Conservation (phyloP, 2,113 vertebrate species). For the Callopanchax toddi region DNA sequence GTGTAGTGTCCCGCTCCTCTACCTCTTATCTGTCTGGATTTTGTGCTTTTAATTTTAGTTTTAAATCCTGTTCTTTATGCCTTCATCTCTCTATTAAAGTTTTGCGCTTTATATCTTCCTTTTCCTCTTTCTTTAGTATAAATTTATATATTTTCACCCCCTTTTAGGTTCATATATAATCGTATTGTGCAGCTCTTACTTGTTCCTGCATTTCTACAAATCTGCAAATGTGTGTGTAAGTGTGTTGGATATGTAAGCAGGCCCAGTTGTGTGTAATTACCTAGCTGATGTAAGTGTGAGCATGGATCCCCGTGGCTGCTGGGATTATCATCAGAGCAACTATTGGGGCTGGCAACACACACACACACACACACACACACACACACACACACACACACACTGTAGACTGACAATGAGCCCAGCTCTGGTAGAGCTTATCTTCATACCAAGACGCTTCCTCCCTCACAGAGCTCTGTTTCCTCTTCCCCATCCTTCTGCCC, state of each 20-base stretch:
- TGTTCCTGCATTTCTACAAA: conserved; percentile 43
- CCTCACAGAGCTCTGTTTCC: conserved; percentile 74
- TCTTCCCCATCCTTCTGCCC: conserved; percentile 73
- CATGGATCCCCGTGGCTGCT: conserved; percentile 68
- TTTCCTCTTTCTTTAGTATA: conserved; percentile 26
- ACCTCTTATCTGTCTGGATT: conserved; percentile 36
- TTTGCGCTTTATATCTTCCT: conserved; percentile 36
- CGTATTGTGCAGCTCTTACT: conserved; percentile 36
- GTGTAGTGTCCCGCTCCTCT: conserved; percentile 27
- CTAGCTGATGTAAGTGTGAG: conserved; percentile 67
- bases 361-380: conserved; percentile 38
- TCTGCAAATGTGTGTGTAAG: conserved; percentile 2
- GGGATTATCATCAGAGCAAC: conserved; percentile 78
- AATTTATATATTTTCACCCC: conserved; percentile 41
- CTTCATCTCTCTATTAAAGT: conserved; percentile 25
- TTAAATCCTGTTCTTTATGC: conserved; percentile 29
- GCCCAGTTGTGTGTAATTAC: conserved; percentile 72
- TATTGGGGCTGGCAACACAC: conserved; percentile 65
- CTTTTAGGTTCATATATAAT: conserved; percentile 44
- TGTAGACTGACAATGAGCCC: conserved; percentile 63
- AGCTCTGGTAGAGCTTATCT: conserved; percentile 75
- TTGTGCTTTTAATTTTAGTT: conserved; percentile 21
- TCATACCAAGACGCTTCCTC: conserved; percentile 77
- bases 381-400: conserved; percentile 42
- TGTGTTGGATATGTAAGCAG: conserved; percentile 62